Evolutionary conservation across 2,113 vertebrate genomes (phyloP).

Genomic region (Girardinichthys multiradiatus): DNA sequence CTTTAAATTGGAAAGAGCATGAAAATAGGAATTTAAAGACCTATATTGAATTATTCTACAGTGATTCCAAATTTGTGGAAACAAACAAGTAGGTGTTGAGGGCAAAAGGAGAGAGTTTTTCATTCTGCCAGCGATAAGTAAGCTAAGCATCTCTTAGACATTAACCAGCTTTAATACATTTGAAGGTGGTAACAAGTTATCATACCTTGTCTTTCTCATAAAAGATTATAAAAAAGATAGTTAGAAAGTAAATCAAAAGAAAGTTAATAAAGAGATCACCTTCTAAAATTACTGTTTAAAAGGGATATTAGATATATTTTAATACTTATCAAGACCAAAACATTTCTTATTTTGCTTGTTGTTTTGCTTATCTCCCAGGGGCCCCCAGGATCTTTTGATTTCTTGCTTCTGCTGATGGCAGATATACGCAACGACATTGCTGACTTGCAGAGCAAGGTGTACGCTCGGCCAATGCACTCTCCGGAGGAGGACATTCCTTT

Average conservation of each 20-base stretch:
- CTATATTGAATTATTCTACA: not conserved
- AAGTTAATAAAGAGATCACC: not conserved
- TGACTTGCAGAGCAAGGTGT: slow-evolving; percentile 91
- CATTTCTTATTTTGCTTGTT: not conserved
- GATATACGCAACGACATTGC: slow-evolving; percentile 95
- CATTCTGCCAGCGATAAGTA: not conserved
- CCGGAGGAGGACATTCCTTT: slow-evolving; percentile 84
- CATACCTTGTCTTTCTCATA: not conserved
- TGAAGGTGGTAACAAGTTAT: not conserved
- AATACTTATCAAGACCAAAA: not conserved
- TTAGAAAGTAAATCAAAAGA: not conserved
- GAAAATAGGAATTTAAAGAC: not conserved
- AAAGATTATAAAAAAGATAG: not conserved
- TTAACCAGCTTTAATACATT: not conserved
- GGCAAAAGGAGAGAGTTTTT: not conserved
- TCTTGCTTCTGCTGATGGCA: slow-evolving; percentile 94
- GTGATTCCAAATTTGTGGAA: not conserved
- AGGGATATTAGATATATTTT: not conserved
- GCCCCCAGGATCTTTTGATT: slow-evolving; percentile 96
- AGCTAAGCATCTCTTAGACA: not conserved
- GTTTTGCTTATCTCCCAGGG: slow-evolving; percentile 79
- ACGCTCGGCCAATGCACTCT: slow-evolving; percentile 83
- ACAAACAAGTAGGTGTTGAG: not conserved
- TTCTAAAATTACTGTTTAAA: not conserved
- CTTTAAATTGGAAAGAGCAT: too few species aligned